Base-by-base conservation (phyloP, 2,113 vertebrate genomes). In the Drymodes brunneopygia region DNA sequence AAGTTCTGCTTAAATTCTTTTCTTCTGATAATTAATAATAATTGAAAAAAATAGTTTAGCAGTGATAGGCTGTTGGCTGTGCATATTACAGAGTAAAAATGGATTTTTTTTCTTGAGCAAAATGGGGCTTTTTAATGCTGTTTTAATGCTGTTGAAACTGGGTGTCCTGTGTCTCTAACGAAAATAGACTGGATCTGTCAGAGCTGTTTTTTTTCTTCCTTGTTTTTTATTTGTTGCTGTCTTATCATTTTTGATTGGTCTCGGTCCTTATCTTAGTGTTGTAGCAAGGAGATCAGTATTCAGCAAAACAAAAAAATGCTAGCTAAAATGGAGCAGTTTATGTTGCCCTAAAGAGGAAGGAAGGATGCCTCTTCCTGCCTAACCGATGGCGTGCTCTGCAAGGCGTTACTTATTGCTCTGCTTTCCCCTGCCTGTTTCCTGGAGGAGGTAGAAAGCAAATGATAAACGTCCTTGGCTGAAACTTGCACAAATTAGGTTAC, bases 331-430 rank as follows among this genome's bases (percentile, higher is more conserved):
- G 44, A 89, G 66, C 84, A 45, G 89, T 42, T 91, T 11, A 4
- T 14, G 57, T 23, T 83, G 66, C 71, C 66, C 91, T 71, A 69
- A 95, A 95, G 93, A 90, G 95, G 95, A 95, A 96, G 95, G 95
- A 97, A 97, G 92, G 96, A 97, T 97, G 95, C 71, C 91, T 95
- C 86, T 97, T 97, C 96, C 95, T 97, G 94, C 50, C 85, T 64
- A 97, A 95, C 91, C 1, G 71, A 87, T 67, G 29, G 61, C 0
- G 0, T 23, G 91, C 47, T 91, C 84, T 92, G 61, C 65, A 69
- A 85, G 87, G 92, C 81, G 6, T 80, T 96, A 77, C 94, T 95
- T 78, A 75, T 23, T 92, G 84, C 94, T 77, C 58, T 73, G 91
- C 84, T 79, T 82, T 85, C 87, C 95, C 66, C 93, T 88, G 78